Conservation (phyloP, 2,797 vertebrate species). For the Microhierax caerulescens region DNA sequence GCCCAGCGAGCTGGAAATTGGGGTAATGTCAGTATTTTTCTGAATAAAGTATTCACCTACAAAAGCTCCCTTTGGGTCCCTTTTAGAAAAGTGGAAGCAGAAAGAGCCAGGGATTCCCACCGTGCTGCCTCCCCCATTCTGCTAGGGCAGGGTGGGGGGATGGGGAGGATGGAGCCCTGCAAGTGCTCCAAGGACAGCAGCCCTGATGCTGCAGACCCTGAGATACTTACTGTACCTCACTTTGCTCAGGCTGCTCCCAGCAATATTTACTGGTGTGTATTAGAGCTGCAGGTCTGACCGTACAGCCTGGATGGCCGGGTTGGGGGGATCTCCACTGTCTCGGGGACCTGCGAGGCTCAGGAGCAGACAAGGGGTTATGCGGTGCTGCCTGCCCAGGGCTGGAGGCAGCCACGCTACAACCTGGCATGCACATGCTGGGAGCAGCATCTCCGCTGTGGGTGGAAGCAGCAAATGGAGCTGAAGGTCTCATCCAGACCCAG, state of each 20-base stretch:
- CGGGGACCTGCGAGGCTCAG: accelerated
- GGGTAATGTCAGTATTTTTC: background rate
- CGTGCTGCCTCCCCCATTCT: background rate
- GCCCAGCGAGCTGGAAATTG: accelerated
- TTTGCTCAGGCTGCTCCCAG: background rate
- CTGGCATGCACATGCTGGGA: background rate
- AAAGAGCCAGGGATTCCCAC: background rate
- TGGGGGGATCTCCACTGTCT: background rate
- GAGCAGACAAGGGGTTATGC: background rate
- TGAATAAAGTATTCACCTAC: background rate
- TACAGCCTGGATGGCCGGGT: background rate
- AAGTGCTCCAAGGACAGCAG: background rate
- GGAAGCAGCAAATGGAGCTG: background rate
- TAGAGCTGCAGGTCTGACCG: background rate
- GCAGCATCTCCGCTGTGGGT: accelerated
- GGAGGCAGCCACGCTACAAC: background rate
- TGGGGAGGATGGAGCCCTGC: background rate
- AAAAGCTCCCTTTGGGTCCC: background rate
- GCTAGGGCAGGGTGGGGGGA: background rate
- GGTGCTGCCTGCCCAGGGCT: background rate
- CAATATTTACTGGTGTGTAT: background rate
- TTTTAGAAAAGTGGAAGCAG: background rate
- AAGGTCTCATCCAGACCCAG: background rate
- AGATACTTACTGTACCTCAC: accelerated
- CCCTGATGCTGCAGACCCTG: background rate